Evolutionary conservation across 2,113 vertebrate genomes (phyloP).

Genomic region (Halichoerus grypus): DNA sequence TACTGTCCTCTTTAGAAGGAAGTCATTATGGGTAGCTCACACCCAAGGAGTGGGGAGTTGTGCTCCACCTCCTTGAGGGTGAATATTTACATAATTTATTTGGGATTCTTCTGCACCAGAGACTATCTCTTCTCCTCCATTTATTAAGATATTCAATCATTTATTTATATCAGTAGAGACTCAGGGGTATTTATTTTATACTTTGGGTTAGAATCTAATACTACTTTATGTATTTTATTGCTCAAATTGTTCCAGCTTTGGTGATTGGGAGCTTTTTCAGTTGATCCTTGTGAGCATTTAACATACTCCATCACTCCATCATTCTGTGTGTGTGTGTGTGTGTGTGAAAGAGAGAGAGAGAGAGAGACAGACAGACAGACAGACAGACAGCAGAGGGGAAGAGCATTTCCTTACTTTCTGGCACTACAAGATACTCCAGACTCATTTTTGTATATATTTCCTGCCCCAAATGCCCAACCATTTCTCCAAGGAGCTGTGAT

Average conservation of each 20-base stretch:
- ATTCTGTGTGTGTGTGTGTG: not conserved
- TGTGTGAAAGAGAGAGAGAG: not conserved
- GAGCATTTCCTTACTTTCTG: not conserved
- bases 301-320: not conserved
- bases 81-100: not conserved
- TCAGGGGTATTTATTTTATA: slow-evolving; percentile 41
- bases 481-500: not conserved
- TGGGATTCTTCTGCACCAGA: not conserved
- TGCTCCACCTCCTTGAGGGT: not conserved
- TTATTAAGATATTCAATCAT: not conserved
- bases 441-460: not conserved
- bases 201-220: slow-evolving; percentile 16
- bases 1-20: not conserved
- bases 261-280: not conserved
- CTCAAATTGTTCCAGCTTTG: not conserved
- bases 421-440: not conserved
- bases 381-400: not conserved
- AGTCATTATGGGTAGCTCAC: not conserved
- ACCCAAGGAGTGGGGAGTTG: not conserved
- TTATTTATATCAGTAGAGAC: not conserved
- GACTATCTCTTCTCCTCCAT: not conserved
- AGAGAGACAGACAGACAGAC: not conserved
- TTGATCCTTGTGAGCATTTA: not conserved
- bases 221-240: slow-evolving; percentile 4
- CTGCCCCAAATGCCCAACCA: not conserved